A percentile compares a stretch with the other conserved stretches of the same genome.
Conservation (phyloP, 2,888 invertebrate species). For the Napeogenes inachia region DNA sequence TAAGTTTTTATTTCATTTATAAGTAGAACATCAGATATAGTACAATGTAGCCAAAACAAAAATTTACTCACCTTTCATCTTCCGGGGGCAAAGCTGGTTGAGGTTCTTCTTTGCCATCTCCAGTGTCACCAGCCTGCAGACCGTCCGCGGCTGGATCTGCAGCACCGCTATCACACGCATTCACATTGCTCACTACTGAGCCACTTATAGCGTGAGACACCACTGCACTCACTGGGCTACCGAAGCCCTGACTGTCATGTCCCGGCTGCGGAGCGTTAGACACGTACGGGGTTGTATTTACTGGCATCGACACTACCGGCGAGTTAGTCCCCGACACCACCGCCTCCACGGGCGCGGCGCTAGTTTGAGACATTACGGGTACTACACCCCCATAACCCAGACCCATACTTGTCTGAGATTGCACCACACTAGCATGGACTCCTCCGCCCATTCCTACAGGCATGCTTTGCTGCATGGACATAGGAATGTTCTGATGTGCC, state of each 20-base stretch:
- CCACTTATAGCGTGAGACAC: conserved; percentile 71
- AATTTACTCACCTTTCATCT: conserved; percentile 70
- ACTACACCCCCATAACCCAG: conserved; percentile 65
- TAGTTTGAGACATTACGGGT: conserved; percentile 74
- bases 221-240: conserved; percentile 73
- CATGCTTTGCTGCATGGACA: conserved; percentile 73
- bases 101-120: conserved; percentile 68
- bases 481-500: conserved; percentile 73
- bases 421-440: conserved; percentile 69
- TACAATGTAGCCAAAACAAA: conserved; percentile 8
- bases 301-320: conserved; percentile 72
- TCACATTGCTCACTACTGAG: conserved; percentile 68
- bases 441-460: conserved; percentile 67
- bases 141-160: conserved; percentile 54
- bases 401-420: conserved; percentile 72
- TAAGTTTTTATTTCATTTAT: conserved; percentile 19
- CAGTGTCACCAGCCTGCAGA: conserved; percentile 58
- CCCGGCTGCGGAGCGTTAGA: conserved; percentile 54
- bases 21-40: conserved; percentile 11
- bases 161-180: conserved; percentile 70
- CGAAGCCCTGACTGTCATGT: conserved; percentile 71
- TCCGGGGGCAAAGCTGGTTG: conserved; percentile 58
- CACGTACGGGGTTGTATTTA: conserved; percentile 62
- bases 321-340: conserved; percentile 74
- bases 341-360: conserved; percentile 64